Percentiles rank a stretch among this genome's conserved stretches.
Evolutionary conservation across 2,797 vertebrate species (phyloP).

Genomic region (Numenius phaeopus): DNA sequence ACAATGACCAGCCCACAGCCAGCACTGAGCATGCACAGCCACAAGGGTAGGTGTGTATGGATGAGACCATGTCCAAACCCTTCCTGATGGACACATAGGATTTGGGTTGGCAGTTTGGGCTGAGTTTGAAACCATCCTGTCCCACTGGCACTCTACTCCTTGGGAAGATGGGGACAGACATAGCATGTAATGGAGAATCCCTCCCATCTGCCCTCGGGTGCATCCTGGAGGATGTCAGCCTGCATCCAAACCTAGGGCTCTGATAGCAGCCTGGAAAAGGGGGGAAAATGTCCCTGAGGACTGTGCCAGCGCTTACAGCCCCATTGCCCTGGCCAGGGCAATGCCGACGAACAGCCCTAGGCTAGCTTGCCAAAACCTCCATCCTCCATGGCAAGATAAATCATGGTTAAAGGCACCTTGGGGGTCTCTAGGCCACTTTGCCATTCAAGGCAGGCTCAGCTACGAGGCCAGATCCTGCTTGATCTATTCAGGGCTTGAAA

Average conservation of each 20-base stretch:
- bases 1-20: not conserved
- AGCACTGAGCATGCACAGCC: not conserved
- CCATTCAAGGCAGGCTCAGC: not conserved
- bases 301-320: accelerated
- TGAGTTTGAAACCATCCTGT: not conserved
- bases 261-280: not conserved
- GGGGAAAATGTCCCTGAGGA: not conserved
- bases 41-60: not conserved
- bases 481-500: not conserved
- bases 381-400: not conserved
- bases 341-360: not conserved
- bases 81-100: not conserved
- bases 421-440: not conserved
- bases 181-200: not conserved
- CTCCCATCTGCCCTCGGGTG: not conserved
- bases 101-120: not conserved
- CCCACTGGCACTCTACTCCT: not conserved
- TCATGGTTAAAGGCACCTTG: not conserved
- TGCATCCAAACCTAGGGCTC: not conserved
- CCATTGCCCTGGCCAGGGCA: not conserved
- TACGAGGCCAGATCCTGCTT: not conserved
- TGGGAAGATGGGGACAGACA: not conserved
- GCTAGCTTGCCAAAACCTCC: not conserved
- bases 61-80: accelerated
- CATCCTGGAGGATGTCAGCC: not conserved